Evolutionary conservation across 92 coral and sea anemone species (phyloP).

Genomic region (Heteractis magnifica): DNA sequence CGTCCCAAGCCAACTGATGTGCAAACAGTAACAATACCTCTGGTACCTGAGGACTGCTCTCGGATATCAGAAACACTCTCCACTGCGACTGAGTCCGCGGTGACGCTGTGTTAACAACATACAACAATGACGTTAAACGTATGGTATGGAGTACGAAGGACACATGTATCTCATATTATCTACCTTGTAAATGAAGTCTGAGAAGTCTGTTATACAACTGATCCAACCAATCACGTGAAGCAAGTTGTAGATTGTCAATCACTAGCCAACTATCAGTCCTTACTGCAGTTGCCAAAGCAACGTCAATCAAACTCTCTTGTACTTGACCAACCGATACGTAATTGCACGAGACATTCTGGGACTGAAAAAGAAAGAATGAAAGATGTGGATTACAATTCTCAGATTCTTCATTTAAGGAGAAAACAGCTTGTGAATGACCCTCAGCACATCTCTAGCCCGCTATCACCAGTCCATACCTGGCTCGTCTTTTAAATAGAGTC

Average conservation of each 20-base stretch:
- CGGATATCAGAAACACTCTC: constrained; percentile 79
- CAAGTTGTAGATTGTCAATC: constrained; percentile 88
- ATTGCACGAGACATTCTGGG: constrained; percentile 71
- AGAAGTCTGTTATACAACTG: constrained; percentile 88
- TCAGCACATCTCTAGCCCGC: too few species aligned
- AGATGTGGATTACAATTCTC: neutral
- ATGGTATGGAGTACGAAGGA: neutral
- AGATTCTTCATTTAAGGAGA: too few species aligned
- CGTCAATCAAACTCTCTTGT: constrained; percentile 83
- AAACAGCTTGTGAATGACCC: too few species aligned
- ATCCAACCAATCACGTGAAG: constrained; percentile 74
- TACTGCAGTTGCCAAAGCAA: constrained; percentile 93
- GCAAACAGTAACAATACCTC: constrained; percentile 82
- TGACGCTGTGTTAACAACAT: neutral
- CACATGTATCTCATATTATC: neutral
- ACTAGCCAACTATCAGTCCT: constrained; percentile 93
- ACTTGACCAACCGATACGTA: constrained; percentile 83
- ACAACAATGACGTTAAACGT: neutral
- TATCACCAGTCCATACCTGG: too few species aligned
- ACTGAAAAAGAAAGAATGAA: constrained; percentile 38
- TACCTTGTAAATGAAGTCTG: constrained; percentile 76
- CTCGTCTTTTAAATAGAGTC: neutral
- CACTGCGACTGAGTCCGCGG: constrained; percentile 79
- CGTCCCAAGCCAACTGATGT: constrained; percentile 96
- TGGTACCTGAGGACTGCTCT: constrained; percentile 80